phyloP scores from a whole-genome alignment of 1,140 invertebrate species.

The Lysiphlebus fabarum region DNA sequence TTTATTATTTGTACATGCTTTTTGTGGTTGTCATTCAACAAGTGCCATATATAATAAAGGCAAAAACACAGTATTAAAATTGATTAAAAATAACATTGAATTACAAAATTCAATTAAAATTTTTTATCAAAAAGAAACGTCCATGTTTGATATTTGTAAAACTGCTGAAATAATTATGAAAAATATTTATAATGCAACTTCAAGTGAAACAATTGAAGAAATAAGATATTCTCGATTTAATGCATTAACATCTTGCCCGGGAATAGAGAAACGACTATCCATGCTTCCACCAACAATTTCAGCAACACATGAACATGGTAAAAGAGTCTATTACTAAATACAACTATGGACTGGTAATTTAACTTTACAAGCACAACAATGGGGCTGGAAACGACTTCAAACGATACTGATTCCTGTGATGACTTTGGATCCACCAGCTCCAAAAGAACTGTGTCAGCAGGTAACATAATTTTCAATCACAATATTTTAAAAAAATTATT shows the following conservation, averaged over 20 bases:
- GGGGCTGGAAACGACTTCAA: conserved; percentile 31
- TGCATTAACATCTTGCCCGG: neutral
- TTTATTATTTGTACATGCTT: conserved; percentile 17
- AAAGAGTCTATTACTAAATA: conserved; percentile 35
- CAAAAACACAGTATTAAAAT: no score
- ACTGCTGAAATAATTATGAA: conserved; percentile 11
- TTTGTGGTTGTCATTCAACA: no score
- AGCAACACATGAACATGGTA: conserved; percentile 31
- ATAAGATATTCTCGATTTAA: neutral
- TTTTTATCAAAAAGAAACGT: neutral
- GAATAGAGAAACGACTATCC: conserved; percentile 12
- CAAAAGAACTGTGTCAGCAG: conserved; percentile 31
- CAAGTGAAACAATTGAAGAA: neutral
- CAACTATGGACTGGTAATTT: conserved; percentile 29
- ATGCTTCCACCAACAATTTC: conserved; percentile 31
- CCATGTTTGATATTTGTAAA: conserved; percentile 15
- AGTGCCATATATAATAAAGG: no score
- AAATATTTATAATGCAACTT: conserved; percentile 1
- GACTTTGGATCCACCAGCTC: conserved; percentile 29
- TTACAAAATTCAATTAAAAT: no score
- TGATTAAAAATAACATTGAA: conserved; percentile 8
- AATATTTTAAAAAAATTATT: no score
- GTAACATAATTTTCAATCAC: conserved; percentile 14
- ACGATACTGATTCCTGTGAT: conserved; percentile 25
- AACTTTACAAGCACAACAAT: conserved; percentile 27